Conservation (phyloP, 1,140 invertebrate genomes). For the Gryon sp. region DNA sequence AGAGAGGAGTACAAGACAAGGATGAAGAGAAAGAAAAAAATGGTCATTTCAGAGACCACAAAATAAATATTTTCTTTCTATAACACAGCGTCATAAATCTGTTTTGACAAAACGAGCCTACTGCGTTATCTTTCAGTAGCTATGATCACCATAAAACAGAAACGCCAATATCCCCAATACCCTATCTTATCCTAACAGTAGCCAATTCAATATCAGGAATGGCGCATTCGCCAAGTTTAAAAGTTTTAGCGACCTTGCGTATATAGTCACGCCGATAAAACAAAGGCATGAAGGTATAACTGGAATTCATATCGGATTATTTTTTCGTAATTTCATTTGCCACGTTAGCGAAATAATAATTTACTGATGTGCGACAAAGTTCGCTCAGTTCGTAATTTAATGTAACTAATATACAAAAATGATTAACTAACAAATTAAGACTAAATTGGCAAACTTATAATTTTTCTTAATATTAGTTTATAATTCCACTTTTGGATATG, state of each 20-base stretch:
- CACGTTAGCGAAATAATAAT: slow-evolving; percentile 3
- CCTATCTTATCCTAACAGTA: slow-evolving; percentile 57
- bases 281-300: slow-evolving; percentile 16
- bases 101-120: slow-evolving; percentile 57
- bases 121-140: slow-evolving; percentile 35
- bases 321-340: slow-evolving; percentile 35
- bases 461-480: too few relatives aligned
- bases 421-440: too few relatives aligned
- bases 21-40: too few relatives aligned
- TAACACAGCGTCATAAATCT: slow-evolving; percentile 54
- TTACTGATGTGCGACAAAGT: slow-evolving; percentile 9
- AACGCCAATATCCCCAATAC: slow-evolving; percentile 49
- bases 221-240: slow-evolving; percentile 16
- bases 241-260: slow-evolving; percentile 27
- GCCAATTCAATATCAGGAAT: slow-evolving; percentile 58
- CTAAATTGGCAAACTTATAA: too few relatives aligned
- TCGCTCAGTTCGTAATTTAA: slow-evolving; percentile 6
- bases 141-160: slow-evolving; percentile 62
- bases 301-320: slow-evolving; percentile 3
- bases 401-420: too few relatives aligned
- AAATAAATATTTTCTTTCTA: slow-evolving; percentile 64
- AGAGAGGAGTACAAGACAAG: too few relatives aligned
- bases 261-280: slow-evolving; percentile 25
- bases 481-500: too few relatives aligned
- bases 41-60: too few relatives aligned